Conservation (phyloP, 1,140 invertebrate species). For the Idris sp. region DNA sequence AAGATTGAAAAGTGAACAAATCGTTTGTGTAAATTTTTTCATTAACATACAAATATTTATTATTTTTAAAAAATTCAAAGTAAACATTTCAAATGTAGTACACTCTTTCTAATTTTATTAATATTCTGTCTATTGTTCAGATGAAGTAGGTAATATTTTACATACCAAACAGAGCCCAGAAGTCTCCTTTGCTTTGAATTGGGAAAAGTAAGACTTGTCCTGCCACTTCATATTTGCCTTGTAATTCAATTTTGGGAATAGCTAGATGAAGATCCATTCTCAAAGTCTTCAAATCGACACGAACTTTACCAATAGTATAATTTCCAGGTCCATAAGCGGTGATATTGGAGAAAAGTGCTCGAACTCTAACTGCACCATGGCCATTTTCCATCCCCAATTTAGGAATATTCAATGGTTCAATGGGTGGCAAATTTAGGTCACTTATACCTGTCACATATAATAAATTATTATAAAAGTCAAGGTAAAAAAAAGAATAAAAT, state of each 20-base stretch:
- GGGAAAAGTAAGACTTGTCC: slow-evolving; percentile 87
- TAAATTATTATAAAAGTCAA: too few relatives aligned
- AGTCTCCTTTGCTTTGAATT: slow-evolving; percentile 86
- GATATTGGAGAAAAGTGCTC: slow-evolving; percentile 84
- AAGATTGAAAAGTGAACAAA: too few relatives aligned
- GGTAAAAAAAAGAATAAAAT: slow-evolving; percentile 4
- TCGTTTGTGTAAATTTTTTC: too few relatives aligned
- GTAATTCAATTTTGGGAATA: slow-evolving; percentile 84
- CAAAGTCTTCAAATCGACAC: slow-evolving; percentile 82
- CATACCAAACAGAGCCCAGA: slow-evolving; percentile 87
- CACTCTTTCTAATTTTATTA: too few relatives aligned
- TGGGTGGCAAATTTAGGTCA: slow-evolving; percentile 84
- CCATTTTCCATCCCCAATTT: slow-evolving; percentile 86
- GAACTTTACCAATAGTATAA: slow-evolving; percentile 80
- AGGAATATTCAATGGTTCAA: slow-evolving; percentile 85
- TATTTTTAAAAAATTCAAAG: too few relatives aligned
- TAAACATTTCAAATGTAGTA: too few relatives aligned
- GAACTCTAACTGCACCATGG: slow-evolving; percentile 84
- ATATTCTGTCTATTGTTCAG: too few relatives aligned
- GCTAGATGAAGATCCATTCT: slow-evolving; percentile 83
- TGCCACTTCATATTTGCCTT: slow-evolving; percentile 85
- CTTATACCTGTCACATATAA: slow-evolving; percentile 79
- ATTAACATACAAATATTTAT: too few relatives aligned
- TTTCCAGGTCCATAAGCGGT: slow-evolving; percentile 85
- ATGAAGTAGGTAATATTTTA: slow-evolving; percentile 3